These are phyloP conservation scores for Gymnothorax reevesii DNA, from an alignment of 2,797 vertebrate species.

Conservation along the genomic window DNA sequence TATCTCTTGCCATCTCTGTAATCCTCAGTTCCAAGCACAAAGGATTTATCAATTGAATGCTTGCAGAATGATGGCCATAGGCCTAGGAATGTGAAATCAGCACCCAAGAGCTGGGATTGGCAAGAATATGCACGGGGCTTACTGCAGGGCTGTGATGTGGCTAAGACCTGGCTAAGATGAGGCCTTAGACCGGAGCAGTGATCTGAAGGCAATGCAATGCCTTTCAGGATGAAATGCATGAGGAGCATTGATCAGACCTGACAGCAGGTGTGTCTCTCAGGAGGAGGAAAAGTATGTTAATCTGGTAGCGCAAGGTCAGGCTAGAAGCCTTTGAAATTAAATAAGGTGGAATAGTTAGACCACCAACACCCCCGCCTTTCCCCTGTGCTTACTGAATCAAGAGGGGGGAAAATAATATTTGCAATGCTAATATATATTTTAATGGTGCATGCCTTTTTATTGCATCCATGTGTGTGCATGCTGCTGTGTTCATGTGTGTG, in stretches of 20 bases:
- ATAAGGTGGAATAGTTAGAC: slow-evolving; percentile 9
- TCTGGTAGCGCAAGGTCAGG: slow-evolving; percentile 35
- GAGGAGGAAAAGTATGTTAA: slow-evolving; percentile 27
- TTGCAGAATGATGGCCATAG: neutral
- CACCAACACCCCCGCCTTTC: neutral
- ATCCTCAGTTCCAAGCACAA: slow-evolving; percentile 16
- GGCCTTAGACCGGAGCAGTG: neutral
- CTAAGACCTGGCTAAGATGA: neutral
- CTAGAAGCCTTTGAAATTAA: slow-evolving; percentile 30
- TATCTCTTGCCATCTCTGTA: slow-evolving; percentile 18
- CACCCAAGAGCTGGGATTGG: neutral
- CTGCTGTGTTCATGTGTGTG: neutral
- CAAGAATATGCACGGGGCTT: neutral
- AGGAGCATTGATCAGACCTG: slow-evolving; percentile 33
- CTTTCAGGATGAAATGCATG: slow-evolving; percentile 24
- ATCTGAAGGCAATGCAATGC: neutral
- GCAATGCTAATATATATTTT: slow-evolving; percentile 52
- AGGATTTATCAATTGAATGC: neutral
- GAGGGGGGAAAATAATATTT: slow-evolving; percentile 40
- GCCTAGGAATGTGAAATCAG: neutral
- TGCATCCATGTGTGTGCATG: slow-evolving; percentile 1
- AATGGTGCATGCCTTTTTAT: slow-evolving; percentile 37
- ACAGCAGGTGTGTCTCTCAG: slow-evolving; percentile 28
- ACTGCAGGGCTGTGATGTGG: slow-evolving; percentile 5
- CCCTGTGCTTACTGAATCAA: slow-evolving; percentile 39